Conservation (phyloP, 2,888 invertebrate genomes). For the Scrobipalpa atriplicella region DNA sequence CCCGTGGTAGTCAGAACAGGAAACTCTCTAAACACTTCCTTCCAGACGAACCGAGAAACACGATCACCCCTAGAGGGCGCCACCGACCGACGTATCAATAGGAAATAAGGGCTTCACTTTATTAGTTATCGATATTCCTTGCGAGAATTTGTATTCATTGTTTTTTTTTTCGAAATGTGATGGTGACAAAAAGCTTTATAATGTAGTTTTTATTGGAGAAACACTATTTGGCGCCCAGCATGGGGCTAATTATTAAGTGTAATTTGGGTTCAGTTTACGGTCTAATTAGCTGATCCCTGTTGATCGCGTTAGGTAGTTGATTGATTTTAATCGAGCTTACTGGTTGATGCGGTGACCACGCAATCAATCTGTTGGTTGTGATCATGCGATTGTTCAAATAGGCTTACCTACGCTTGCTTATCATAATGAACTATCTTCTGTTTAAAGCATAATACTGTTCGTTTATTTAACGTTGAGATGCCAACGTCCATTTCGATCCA, state of each 20-base stretch:
- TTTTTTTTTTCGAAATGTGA: too few relatives aligned
- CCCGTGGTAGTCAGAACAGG: not conserved
- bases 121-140: constrained; percentile 4
- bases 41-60: not conserved
- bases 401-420: not conserved
- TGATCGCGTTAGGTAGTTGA: not conserved
- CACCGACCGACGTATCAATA: not conserved
- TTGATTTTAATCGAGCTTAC: not conserved
- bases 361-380: not conserved
- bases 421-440: too few relatives aligned
- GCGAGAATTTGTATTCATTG: not conserved
- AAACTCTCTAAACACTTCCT: constrained; percentile 17
- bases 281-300: not conserved
- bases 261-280: too few relatives aligned
- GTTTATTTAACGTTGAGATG: too few relatives aligned
- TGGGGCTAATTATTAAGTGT: not conserved
- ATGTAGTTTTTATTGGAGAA: not conserved
- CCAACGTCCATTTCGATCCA: too few relatives aligned
- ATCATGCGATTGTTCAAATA: constrained; percentile 2
- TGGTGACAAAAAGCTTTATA: not conserved
- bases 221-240: not conserved
- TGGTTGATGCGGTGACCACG: not conserved
- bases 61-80: constrained; percentile 14
- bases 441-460: too few relatives aligned
- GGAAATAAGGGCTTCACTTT: constrained; percentile 2